These are phyloP conservation scores for Scarus forsteni DNA, from an alignment of 2,797 vertebrate genomes.

Conservation along the genomic window DNA sequence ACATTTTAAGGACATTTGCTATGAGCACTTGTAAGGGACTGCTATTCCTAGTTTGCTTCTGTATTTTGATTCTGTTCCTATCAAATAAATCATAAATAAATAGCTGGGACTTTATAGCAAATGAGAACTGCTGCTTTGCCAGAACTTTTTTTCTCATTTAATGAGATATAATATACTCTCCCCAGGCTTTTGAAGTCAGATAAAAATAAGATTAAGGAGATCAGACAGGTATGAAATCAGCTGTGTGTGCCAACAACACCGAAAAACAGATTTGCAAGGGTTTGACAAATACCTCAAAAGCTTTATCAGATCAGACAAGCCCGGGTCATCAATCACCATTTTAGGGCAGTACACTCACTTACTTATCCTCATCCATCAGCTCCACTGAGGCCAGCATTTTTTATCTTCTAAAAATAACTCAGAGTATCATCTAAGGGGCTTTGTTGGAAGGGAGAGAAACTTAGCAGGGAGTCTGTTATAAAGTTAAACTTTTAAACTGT, in stretches of 20 bases:
- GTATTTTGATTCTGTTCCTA: too few relatives aligned
- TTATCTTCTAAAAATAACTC: neutral
- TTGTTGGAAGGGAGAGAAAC: too few relatives aligned
- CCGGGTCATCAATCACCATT: slow-evolving; percentile 73
- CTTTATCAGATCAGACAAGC: slow-evolving; percentile 68
- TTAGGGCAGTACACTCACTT: slow-evolving; percentile 69
- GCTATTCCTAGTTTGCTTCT: too few relatives aligned
- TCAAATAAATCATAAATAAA: too few relatives aligned
- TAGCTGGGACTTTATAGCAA: too few relatives aligned
- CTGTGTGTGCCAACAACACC: slow-evolving; percentile 1
- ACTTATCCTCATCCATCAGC: slow-evolving; percentile 75
- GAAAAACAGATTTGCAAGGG: slow-evolving; percentile 59
- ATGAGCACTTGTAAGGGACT: too few relatives aligned
- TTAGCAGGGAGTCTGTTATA: too few relatives aligned
- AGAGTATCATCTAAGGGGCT: too few relatives aligned
- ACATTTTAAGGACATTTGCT: too few relatives aligned
- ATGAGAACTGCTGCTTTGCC: slow-evolving; percentile 24
- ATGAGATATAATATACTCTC: slow-evolving; percentile 12
- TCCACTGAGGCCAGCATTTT: slow-evolving; percentile 56
- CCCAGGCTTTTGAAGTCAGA: slow-evolving; percentile 25
- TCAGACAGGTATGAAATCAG: slow-evolving; percentile 38
- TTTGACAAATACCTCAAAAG: slow-evolving; percentile 66
- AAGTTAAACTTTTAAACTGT: too few relatives aligned
- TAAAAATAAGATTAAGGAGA: slow-evolving; percentile 39
- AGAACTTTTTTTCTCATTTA: slow-evolving; percentile 11